A percentile compares a stretch with the other conserved stretches of the same genome.
Conservation (phyloP, 1,140 invertebrate genomes). For the fruit fly (Drosophila melanogaster) region Release_6_plus_ISO1_MT NT_033779.5:16015001-16015500, state of each 20-base stretch:
- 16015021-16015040: constrained; percentile 36
- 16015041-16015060: constrained; percentile 11
- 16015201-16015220: constrained; percentile 54
- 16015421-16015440: constrained; percentile 9
- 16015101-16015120: constrained; percentile 77
- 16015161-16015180: constrained; percentile 66
- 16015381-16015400: constrained; percentile 43
- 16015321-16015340: constrained; percentile 83
- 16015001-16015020: constrained; percentile 27
- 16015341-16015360: constrained; percentile 80
- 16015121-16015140: constrained; percentile 65
- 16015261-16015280: not conserved
- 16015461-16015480: constrained; percentile 52
- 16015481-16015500: constrained; percentile 42
- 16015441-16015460: constrained; percentile 45
- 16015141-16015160: constrained; percentile 52
- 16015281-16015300: constrained; percentile 64
- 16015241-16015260: constrained; percentile 23
- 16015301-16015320: constrained; percentile 66
- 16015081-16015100: constrained; percentile 79
- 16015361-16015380: constrained; percentile 82
- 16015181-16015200: constrained; percentile 74
- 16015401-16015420: constrained; percentile 51
- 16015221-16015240: constrained; percentile 22
- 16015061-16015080: constrained; percentile 58